Conservation (phyloP, 2,113 vertebrate species). For the Panthera tigris region DNA sequence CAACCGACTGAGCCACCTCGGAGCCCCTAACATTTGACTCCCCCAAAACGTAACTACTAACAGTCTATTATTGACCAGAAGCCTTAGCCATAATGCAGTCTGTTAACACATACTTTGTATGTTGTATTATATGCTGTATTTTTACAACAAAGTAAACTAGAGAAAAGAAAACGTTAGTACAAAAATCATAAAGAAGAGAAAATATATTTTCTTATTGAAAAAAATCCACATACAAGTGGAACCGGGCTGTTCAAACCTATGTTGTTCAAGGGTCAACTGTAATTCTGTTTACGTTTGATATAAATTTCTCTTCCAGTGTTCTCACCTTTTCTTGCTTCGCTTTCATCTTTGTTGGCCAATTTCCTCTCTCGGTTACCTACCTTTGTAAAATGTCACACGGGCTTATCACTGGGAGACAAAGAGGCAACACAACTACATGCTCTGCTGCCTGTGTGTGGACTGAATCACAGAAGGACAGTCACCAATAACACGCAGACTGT, state of each 20-base stretch:
- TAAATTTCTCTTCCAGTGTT: neutral
- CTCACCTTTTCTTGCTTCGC: neutral
- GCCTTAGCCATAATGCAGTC: neutral
- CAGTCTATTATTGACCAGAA: neutral
- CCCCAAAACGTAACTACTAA: neutral
- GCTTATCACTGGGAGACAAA: neutral
- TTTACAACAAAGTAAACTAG: neutral
- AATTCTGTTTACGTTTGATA: neutral
- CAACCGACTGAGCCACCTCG: too few species aligned
- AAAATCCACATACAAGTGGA: neutral
- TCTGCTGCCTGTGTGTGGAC: neutral
- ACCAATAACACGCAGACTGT: neutral
- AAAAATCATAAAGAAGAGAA: neutral
- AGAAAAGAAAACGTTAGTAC: neutral
- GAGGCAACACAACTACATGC: neutral
- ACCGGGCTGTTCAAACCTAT: neutral
- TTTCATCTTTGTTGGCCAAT: neutral
- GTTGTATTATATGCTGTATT: neutral
- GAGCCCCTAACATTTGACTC: neutral
- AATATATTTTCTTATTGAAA: neutral
- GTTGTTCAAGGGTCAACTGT: neutral
- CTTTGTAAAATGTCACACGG: neutral
- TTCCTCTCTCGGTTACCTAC: neutral
- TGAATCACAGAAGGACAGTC: neutral
- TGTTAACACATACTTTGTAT: neutral